Conservation (phyloP, 2,113 vertebrate species). For the Sander lucioperca region DNA sequence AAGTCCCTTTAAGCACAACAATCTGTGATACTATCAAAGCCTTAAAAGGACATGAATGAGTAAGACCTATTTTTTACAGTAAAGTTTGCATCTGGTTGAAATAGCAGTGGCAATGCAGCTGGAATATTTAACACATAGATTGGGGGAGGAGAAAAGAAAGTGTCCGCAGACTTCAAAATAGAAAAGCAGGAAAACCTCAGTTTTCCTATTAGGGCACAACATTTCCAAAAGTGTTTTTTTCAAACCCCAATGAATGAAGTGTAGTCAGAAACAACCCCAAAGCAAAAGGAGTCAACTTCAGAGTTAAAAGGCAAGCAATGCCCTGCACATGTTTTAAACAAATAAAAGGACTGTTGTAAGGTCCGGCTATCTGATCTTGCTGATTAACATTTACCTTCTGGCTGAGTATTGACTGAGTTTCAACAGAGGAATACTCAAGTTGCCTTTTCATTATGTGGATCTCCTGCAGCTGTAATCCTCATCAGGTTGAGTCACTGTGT, state of each 20-base stretch:
- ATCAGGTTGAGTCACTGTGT: background rate
- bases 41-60: background rate
- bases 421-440: background rate
- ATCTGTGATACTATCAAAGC: conserved; percentile 4
- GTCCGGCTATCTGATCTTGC: conserved; percentile 28
- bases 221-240: conserved; percentile 3
- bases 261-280: conserved; percentile 41
- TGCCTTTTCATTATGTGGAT: background rate
- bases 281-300: conserved; percentile 81
- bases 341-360: conserved; percentile 26
- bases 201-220: conserved; percentile 6
- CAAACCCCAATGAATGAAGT: conserved; percentile 10
- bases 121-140: background rate
- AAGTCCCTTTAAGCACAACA: background rate
- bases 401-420: background rate
- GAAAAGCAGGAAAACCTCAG: conserved; percentile 7
- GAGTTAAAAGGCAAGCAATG: conserved; percentile 83
- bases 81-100: background rate
- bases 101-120: background rate
- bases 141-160: background rate
- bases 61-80: background rate
- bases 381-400: conserved; percentile 31
- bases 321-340: background rate
- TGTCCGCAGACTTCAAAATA: conserved; percentile 28
- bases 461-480: background rate